A percentile compares a stretch with the other conserved stretches of the same genome.
phyloP scores from a whole-genome alignment of 2,888 invertebrate species.

The Microctonus aethiopoides region DNA sequence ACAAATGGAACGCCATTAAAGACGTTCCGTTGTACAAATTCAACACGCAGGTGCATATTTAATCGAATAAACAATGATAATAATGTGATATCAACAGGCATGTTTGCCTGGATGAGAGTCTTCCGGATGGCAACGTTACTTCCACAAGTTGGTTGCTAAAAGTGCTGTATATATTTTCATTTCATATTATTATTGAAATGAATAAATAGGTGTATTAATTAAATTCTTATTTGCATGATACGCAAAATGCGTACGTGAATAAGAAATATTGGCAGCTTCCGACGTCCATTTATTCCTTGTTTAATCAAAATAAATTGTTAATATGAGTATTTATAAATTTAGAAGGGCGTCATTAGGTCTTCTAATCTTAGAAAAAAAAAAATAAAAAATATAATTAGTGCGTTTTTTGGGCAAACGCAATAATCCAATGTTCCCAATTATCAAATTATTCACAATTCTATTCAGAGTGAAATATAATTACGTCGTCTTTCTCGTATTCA shows the following conservation, averaged over 20 bases:
- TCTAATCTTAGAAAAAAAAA: background rate
- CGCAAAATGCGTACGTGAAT: slow-evolving; percentile 19
- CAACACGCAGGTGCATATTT: slow-evolving; percentile 8
- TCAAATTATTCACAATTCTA: background rate
- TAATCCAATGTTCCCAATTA: background rate
- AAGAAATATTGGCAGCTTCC: background rate
- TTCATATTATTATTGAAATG: slow-evolving; percentile 5
- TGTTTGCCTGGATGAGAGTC: slow-evolving; percentile 65
- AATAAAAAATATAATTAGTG: slow-evolving; percentile 24
- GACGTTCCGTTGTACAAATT: slow-evolving; percentile 32
- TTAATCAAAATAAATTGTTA: background rate
- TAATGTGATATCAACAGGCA: slow-evolving; percentile 50
- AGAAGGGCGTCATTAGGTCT: slow-evolving; percentile 17
- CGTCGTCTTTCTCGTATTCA: background rate
- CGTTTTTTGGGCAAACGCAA: slow-evolving; percentile 6
- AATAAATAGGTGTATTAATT: slow-evolving; percentile 16
- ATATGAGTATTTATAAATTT: background rate
- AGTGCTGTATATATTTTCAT: background rate
- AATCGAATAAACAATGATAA: slow-evolving; percentile 5
- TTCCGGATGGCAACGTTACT: slow-evolving; percentile 62
- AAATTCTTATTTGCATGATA: slow-evolving; percentile 16
- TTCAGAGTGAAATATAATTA: background rate
- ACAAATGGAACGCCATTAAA: slow-evolving; percentile 56
- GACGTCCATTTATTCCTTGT: slow-evolving; percentile 4
- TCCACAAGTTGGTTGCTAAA: slow-evolving; percentile 62